phyloP scores from a whole-genome alignment of 2,113 vertebrate genomes.

The Periophthalmus modestus region DNA sequence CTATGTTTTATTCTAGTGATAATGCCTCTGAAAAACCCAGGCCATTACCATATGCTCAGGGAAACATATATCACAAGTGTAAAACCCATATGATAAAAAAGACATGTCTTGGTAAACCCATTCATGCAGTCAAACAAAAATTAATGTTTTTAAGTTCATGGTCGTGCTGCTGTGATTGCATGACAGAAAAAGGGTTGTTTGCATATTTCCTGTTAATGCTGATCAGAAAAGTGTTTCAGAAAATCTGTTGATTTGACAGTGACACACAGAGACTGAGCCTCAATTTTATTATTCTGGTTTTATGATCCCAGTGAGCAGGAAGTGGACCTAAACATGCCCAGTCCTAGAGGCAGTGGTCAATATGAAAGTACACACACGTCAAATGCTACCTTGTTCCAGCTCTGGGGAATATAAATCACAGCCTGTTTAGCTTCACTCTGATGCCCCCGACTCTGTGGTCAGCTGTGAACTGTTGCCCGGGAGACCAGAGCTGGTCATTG shows the following conservation, averaged over 20 bases:
- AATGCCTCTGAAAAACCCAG: background rate
- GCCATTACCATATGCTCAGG: background rate
- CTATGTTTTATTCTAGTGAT: slow-evolving; percentile 18
- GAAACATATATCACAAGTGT: too few species aligned
- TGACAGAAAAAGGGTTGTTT: background rate
- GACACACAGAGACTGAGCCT: slow-evolving; percentile 13
- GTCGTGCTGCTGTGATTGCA: slow-evolving; percentile 24
- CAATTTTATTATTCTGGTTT: slow-evolving; percentile 47
- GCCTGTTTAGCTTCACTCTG: slow-evolving; percentile 62
- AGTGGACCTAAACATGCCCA: slow-evolving; percentile 50
- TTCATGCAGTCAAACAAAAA: slow-evolving; percentile 43
- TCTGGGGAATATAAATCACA: slow-evolving; percentile 73
- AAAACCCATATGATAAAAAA: background rate
- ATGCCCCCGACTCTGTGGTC: slow-evolving; percentile 66
- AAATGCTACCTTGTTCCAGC: slow-evolving; percentile 71
- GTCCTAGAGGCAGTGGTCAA: slow-evolving; percentile 41
- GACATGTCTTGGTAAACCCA: slow-evolving; percentile 28
- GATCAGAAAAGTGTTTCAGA: slow-evolving; percentile 32
- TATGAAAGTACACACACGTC: slow-evolving; percentile 58
- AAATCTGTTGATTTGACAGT: slow-evolving; percentile 19
- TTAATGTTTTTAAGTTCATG: background rate
- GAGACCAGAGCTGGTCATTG: slow-evolving; percentile 63
- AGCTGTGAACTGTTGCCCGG: slow-evolving; percentile 70
- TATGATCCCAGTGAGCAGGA: slow-evolving; percentile 52
- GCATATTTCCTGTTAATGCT: slow-evolving; percentile 9